phyloP scores from a whole-genome alignment of 2,888 invertebrate species.

The Caenorhabditis angaria region DNA sequence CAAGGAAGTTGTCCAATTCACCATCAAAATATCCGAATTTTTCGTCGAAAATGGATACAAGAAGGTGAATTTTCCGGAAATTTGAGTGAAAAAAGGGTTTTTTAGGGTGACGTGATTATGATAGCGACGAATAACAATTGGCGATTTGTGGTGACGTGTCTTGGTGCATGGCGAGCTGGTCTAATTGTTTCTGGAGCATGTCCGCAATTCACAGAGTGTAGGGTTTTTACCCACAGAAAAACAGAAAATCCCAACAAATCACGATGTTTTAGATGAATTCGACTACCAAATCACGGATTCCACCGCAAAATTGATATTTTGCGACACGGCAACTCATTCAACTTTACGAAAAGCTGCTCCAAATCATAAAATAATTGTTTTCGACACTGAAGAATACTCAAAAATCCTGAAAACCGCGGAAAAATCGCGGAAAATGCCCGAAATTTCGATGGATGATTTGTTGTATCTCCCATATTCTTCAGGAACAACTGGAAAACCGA shows the following conservation, averaged over 20 bases:
- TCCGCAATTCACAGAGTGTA: slow-evolving; percentile 41
- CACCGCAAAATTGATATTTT: slow-evolving; percentile 23
- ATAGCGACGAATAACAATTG: slow-evolving; percentile 40
- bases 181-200: slow-evolving; percentile 41
- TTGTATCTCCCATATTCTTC: slow-evolving; percentile 58
- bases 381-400: slow-evolving; percentile 8
- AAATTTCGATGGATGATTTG: slow-evolving; percentile 46
- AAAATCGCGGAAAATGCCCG: slow-evolving; percentile 22
- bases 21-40: slow-evolving; percentile 37
- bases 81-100: not conserved
- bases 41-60: slow-evolving; percentile 42
- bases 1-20: slow-evolving; percentile 24
- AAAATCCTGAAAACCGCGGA: slow-evolving; percentile 3
- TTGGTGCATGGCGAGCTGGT: slow-evolving; percentile 50
- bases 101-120: slow-evolving; percentile 50
- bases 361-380: not conserved
- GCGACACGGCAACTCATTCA: slow-evolving; percentile 14
- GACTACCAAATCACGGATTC: slow-evolving; percentile 42
- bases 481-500: slow-evolving; percentile 64
- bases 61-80: slow-evolving; percentile 26
- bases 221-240: not conserved
- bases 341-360: slow-evolving; percentile 18
- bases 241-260: not conserved
- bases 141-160: slow-evolving; percentile 22
- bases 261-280: slow-evolving; percentile 35